Evolutionary conservation across 2,888 invertebrate genomes (phyloP).

Genomic region (Galeopsomyia nigrocyanea): DNA sequence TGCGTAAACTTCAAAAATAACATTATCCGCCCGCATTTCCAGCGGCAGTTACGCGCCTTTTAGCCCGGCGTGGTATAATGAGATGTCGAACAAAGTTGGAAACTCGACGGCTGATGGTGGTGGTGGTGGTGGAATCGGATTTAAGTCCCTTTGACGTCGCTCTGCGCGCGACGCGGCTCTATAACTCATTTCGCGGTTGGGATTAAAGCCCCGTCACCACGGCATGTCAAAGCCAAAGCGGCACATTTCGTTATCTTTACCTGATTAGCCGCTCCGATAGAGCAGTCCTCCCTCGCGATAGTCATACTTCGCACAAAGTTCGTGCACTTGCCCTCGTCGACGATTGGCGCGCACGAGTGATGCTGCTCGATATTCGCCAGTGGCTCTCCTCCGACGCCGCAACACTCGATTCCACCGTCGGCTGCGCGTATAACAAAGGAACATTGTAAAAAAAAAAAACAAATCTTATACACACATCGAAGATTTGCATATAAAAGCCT

Average conservation of each 20-base stretch:
- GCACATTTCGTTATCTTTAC: slow-evolving; percentile 56
- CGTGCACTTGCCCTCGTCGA: slow-evolving; percentile 71
- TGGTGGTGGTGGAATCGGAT: slow-evolving; percentile 35
- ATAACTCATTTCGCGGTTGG: slow-evolving; percentile 35
- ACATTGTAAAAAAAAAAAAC: background rate
- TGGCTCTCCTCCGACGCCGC: slow-evolving; percentile 67
- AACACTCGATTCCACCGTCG: slow-evolving; percentile 71
- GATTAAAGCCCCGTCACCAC: slow-evolving; percentile 34
- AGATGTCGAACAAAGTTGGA: slow-evolving; percentile 35
- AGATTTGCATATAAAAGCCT: background rate
- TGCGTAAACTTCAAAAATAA: no score
- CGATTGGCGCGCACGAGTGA: slow-evolving; percentile 75
- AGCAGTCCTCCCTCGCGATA: slow-evolving; percentile 72
- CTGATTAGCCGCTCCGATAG: slow-evolving; percentile 74
- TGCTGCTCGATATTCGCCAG: slow-evolving; percentile 68
- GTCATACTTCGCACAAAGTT: slow-evolving; percentile 75
- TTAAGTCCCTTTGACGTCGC: slow-evolving; percentile 36
- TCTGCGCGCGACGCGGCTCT: slow-evolving; percentile 1
- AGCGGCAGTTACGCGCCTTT: slow-evolving; percentile 6
- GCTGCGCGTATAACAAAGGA: slow-evolving; percentile 23
- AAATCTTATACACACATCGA: background rate
- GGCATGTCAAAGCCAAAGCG: background rate
- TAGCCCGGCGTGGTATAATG: slow-evolving; percentile 20
- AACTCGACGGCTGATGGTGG: slow-evolving; percentile 37
- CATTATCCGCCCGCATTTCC: no score